A percentile compares a stretch with the other conserved stretches of the same genome.
These are phyloP conservation scores for Drosophila mayri DNA, from an alignment of 1,140 invertebrate genomes.

Conservation along the genomic window DNA sequence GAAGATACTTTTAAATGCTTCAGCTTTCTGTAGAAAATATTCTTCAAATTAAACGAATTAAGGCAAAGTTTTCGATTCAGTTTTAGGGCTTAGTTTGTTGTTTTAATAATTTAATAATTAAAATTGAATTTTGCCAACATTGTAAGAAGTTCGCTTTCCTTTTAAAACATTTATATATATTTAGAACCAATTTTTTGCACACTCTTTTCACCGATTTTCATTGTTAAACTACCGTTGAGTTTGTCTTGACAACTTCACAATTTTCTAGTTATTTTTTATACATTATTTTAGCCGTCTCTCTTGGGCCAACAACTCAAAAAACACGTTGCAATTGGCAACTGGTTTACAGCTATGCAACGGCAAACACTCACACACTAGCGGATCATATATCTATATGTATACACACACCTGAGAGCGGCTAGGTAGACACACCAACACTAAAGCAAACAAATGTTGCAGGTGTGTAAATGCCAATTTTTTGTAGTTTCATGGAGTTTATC, in stretches of 20 bases:
- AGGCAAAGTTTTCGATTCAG: background rate
- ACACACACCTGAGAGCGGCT: slow-evolving; percentile 32
- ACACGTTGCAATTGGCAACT: slow-evolving; percentile 82
- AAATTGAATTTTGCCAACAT: background rate
- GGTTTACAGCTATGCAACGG: slow-evolving; percentile 80
- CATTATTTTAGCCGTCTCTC: slow-evolving; percentile 33
- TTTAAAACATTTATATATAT: background rate
- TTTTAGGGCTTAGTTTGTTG: background rate
- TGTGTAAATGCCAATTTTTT: slow-evolving; percentile 73
- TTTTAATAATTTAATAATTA: background rate
- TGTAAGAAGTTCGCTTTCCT: background rate
- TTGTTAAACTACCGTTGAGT: slow-evolving; percentile 16
- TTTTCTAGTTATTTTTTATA: slow-evolving; percentile 42
- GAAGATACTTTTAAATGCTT: background rate
- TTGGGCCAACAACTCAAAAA: slow-evolving; percentile 53
- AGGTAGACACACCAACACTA: slow-evolving; percentile 47
- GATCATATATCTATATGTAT: slow-evolving; percentile 4
- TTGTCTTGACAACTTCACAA: slow-evolving; percentile 22
- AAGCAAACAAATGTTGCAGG: slow-evolving; percentile 58
- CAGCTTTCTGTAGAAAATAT: background rate
- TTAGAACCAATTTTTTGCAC: background rate
- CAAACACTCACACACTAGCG: slow-evolving; percentile 41
- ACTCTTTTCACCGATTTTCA: background rate
- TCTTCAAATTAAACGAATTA: background rate
- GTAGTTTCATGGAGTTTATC: slow-evolving; percentile 14